Evolutionary conservation across 1,140 invertebrate species (phyloP).

Genomic region (Drosophila sp.): DNA sequence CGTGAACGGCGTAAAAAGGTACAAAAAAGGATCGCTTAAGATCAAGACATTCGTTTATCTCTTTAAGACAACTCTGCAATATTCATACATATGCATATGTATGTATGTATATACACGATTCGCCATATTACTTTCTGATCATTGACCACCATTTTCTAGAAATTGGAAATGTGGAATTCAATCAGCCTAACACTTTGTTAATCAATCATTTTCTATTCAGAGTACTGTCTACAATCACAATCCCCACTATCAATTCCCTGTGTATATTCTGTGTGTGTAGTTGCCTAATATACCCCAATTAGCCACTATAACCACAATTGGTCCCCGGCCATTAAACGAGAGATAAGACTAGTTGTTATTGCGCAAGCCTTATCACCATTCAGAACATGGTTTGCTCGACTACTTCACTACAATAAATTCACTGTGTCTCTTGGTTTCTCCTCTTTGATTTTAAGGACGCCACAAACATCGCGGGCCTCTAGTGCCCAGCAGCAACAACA

Average conservation of each 20-base stretch:
- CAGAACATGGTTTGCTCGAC: background rate
- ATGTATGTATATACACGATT: background rate
- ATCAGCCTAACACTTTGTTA: background rate
- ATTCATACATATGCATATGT: background rate
- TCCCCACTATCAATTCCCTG: too few species aligned
- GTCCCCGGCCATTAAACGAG: conserved; percentile 1
- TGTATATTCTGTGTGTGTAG: background rate
- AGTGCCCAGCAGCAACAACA: conserved; percentile 52
- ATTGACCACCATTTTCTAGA: too few species aligned
- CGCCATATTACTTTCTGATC: too few species aligned
- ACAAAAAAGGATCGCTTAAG: background rate
- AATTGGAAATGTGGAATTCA: too few species aligned
- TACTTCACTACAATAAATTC: background rate
- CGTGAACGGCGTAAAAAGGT: conserved; percentile 53
- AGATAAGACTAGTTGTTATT: conserved; percentile 14
- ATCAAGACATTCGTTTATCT: background rate
- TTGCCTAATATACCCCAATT: conserved; percentile 9
- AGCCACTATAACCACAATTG: background rate
- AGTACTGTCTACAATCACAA: too few species aligned
- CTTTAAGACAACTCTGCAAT: too few species aligned
- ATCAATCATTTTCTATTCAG: background rate
- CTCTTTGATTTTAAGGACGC: conserved; percentile 39
- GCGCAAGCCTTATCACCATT: conserved; percentile 12
- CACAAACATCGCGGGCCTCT: conserved; percentile 56
- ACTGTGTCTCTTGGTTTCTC: background rate